phyloP scores from a whole-genome alignment of 2,113 vertebrate genomes.

The Lynx canadensis region DNA sequence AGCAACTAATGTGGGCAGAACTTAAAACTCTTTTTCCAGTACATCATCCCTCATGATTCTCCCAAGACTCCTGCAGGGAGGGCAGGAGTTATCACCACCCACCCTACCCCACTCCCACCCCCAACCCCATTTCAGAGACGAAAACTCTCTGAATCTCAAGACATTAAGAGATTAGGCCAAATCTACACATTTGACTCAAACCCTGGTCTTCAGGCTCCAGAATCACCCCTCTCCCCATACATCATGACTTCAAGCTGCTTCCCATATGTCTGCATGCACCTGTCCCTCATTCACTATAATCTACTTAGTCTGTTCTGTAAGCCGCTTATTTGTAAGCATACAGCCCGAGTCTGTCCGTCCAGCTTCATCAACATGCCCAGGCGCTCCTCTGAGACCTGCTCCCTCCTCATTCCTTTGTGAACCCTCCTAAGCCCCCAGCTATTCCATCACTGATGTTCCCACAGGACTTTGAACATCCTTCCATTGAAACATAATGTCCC shows the following conservation, averaged over 20 bases:
- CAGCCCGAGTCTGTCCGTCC: background rate
- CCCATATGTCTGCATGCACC: background rate
- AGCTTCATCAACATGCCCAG: background rate
- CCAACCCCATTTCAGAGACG: background rate
- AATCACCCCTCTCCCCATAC: background rate
- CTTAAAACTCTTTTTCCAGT: background rate
- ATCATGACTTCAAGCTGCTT: background rate
- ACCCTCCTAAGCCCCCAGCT: background rate
- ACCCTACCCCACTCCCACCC: background rate
- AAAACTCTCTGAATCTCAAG: background rate
- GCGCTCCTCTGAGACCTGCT: background rate
- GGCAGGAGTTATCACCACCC: background rate
- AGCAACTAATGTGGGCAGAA: background rate
- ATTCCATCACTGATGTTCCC: background rate
- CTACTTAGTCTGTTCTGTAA: background rate
- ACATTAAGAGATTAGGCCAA: background rate
- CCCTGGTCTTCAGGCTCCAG: background rate
- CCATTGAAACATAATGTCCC: background rate
- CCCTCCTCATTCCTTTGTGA: background rate
- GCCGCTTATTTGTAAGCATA: background rate
- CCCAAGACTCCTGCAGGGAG: background rate
- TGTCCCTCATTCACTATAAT: background rate
- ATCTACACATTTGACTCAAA: background rate
- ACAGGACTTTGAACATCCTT: background rate
- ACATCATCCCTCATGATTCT: background rate